A percentile compares a stretch with the other conserved stretches of the same genome.
phyloP scores from a whole-genome alignment of 2,888 invertebrate genomes.

The Lasioglossum lativentre region DNA sequence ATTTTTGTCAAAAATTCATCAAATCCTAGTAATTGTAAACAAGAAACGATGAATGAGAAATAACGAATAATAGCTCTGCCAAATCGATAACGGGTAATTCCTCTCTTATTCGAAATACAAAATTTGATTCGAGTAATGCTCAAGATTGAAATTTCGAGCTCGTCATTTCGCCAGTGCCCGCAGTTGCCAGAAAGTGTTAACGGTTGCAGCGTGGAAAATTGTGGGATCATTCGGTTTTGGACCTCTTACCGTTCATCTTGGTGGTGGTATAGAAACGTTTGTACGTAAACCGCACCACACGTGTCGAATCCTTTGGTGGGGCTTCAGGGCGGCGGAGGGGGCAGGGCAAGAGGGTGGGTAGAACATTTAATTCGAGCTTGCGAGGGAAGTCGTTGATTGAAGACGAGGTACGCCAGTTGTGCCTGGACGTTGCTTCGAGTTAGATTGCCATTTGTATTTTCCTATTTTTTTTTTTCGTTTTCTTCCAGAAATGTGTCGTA shows the following conservation, averaged over 20 bases:
- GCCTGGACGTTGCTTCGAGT: constrained; percentile 58
- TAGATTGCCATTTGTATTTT: constrained; percentile 29
- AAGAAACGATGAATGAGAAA: too few species aligned
- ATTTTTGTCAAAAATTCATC: too few species aligned
- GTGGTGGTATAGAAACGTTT: constrained; percentile 44
- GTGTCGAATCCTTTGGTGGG: constrained; percentile 51
- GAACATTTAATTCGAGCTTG: constrained; percentile 84
- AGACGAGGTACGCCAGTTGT: constrained; percentile 75
- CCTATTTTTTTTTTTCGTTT: background rate
- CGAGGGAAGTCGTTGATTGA: constrained; percentile 85
- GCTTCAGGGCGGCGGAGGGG: constrained; percentile 62
- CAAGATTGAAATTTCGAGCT: background rate
- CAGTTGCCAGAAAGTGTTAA: background rate
- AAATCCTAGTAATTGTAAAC: too few species aligned
- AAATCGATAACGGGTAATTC: background rate
- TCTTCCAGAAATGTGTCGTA: background rate
- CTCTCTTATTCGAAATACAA: background rate
- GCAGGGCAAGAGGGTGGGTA: constrained; percentile 71
- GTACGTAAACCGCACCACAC: constrained; percentile 54
- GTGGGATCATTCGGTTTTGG: constrained; percentile 15
- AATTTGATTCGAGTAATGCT: background rate
- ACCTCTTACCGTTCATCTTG: constrained; percentile 39
- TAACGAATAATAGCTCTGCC: too few species aligned
- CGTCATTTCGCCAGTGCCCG: background rate
- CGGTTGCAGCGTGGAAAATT: constrained; percentile 8